Percentiles rank a stretch among this genome's conserved stretches.
phyloP scores from a whole-genome alignment of 2,113 vertebrate genomes.

The Oncorhynchus masou region DNA sequence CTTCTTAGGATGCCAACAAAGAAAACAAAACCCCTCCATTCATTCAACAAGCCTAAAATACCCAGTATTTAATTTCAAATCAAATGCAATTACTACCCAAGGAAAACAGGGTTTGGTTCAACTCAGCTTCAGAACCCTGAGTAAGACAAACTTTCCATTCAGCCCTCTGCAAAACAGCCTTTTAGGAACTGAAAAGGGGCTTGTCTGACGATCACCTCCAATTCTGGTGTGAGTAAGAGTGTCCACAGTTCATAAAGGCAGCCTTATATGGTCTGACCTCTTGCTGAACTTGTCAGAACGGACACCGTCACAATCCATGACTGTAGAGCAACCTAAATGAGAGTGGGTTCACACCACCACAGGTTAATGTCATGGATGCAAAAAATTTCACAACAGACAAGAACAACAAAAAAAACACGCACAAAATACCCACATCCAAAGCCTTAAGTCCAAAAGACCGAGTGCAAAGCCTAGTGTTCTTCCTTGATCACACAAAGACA shows the following conservation, averaged over 20 bases:
- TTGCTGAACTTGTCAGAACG: neutral
- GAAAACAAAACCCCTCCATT: conserved; percentile 1
- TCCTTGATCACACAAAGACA: neutral
- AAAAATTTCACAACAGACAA: neutral
- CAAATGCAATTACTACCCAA: conserved; percentile 12
- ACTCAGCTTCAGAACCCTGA: neutral
- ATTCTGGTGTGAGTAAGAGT: too few relatives aligned
- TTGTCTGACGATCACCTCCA: neutral
- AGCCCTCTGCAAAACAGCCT: neutral
- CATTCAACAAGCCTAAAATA: neutral
- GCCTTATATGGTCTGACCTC: conserved; percentile 18
- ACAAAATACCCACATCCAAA: neutral
- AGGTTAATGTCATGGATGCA: conserved; percentile 7
- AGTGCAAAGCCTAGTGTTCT: conserved; percentile 1
- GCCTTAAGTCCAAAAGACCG: neutral
- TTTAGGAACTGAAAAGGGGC: conserved; percentile 8
- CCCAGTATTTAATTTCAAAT: conserved; percentile 28
- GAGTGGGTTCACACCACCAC: neutral
- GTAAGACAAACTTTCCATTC: conserved; percentile 19
- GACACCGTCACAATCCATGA: neutral
- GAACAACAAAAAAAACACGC: neutral
- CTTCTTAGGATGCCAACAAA: neutral
- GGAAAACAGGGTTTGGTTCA: neutral
- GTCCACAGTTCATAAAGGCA: conserved; percentile 17
- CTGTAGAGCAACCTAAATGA: neutral